Conservation (phyloP, 1,140 invertebrate species). For the Pachypsylla venusta region DNA sequence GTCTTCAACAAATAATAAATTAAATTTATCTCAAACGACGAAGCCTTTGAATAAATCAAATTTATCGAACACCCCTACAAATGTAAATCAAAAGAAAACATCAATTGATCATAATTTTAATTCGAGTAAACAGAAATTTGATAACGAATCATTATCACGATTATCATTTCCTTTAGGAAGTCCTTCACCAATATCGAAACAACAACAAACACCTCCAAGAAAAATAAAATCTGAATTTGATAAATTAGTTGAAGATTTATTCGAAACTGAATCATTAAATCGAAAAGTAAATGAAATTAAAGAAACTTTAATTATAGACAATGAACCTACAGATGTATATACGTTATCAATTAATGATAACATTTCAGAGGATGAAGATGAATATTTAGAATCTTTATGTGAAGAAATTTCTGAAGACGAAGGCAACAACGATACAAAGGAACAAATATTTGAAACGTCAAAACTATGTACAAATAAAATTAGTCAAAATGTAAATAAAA, state of each 20-base stretch:
- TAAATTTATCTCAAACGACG: not conserved
- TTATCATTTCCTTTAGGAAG: no score
- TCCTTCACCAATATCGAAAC: no score
- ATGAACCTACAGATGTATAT: constrained; percentile 2
- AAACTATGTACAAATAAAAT: not conserved
- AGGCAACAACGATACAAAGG: not conserved
- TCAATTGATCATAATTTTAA: not conserved
- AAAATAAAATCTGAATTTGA: not conserved
- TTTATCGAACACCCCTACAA: not conserved
- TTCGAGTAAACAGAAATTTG: no score
- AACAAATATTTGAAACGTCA: not conserved
- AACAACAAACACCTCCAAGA: no score
- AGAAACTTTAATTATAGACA: not conserved
- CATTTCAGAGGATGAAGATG: not conserved
- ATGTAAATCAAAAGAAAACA: not conserved
- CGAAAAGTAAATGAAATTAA: not conserved
- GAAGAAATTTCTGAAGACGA: constrained; percentile 1
- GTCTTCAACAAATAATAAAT: no score
- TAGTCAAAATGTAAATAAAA: no score
- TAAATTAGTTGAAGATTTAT: not conserved
- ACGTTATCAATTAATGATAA: not conserved
- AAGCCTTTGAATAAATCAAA: not conserved
- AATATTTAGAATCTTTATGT: not conserved
- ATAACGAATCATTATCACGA: no score
- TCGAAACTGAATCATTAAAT: not conserved